A percentile compares a stretch with the other conserved stretches of the same genome.
phyloP scores from a whole-genome alignment of 2,888 invertebrate genomes.

The Xanthia togata region DNA sequence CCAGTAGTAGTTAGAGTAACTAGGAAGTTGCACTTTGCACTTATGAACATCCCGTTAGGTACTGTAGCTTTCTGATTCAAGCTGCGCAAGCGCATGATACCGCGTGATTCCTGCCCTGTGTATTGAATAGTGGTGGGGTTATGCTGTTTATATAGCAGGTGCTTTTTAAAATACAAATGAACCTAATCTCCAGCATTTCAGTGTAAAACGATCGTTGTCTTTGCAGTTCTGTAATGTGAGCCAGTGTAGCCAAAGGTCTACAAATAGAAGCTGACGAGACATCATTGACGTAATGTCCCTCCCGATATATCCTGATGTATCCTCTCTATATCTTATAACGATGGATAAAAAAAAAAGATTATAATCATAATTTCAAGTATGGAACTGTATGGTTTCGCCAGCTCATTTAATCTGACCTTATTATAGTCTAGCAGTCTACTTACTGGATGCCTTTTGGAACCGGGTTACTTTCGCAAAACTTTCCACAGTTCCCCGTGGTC shows the following conservation, averaged over 20 bases:
- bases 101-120: not conserved
- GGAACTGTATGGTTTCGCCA: not conserved
- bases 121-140: not conserved
- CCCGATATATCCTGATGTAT: not conserved
- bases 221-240: not conserved
- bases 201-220: not conserved
- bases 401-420: not conserved
- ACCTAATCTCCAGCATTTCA: not conserved
- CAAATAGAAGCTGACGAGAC: no score
- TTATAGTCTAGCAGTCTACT: not conserved
- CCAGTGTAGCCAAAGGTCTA: not conserved
- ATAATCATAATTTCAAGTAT: not conserved
- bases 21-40: constrained; percentile 51
- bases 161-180: not conserved
- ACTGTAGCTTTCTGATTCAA: constrained; percentile 25
- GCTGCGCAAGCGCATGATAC: not conserved
- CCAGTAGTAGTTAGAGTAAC: not conserved
- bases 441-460: not conserved
- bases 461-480: not conserved
- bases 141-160: not conserved
- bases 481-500: not conserved
- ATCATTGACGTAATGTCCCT: not conserved
- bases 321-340: no score
- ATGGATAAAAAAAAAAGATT: not conserved
- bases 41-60: constrained; percentile 28